Evolutionary conservation across 2,888 invertebrate species (phyloP), one percentile per base, ranked within the genome.

Genomic region (Pseudanteris insignis): DNA sequence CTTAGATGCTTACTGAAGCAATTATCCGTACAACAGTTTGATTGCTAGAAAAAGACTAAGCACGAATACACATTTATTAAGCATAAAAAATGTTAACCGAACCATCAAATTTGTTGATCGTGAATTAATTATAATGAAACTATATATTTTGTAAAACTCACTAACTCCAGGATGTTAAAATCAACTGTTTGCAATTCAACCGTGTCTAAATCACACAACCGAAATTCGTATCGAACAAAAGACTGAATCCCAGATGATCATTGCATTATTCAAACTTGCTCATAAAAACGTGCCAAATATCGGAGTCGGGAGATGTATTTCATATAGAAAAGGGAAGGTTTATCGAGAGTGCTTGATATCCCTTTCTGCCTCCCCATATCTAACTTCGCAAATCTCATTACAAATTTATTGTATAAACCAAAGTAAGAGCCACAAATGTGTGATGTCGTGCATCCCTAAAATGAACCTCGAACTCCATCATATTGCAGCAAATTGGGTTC

Each of bases 231-330:
- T 13, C 46, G 41, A 51, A 61, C 55, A 55, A 61, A 61, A 51
- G 61, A 50, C n/a, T 30, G 36, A 34, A 55, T 55, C 55, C 40
- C 55, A 47, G 41, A 21, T 55, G 61, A 34, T 55, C 33, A 30
- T 46, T 61, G 50, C 50, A 61, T 55, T 61, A 61, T 61, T 55
- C 55, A 61, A 51, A 61, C 44, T 34, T 50, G 14, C 29, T 44
- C 50, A 44, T 61, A 61, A 61, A 61, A 61, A 55, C 61, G 54
- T 54, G 60, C 48, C 60, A 60, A 60, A 60, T 60, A 60, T 54
- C 48, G 48, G 34, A 53, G 38, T 24, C 18, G 48, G 37, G 46
- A 53, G 47, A 54, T 54, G 60, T 44, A 48, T 60, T 60, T 54
- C 43, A 33, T 8, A 11, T 21, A 54, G 54, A 44, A 48, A 34